phyloP scores from a whole-genome alignment of 2,888 invertebrate genomes.

The Ennomos erosarius region DNA sequence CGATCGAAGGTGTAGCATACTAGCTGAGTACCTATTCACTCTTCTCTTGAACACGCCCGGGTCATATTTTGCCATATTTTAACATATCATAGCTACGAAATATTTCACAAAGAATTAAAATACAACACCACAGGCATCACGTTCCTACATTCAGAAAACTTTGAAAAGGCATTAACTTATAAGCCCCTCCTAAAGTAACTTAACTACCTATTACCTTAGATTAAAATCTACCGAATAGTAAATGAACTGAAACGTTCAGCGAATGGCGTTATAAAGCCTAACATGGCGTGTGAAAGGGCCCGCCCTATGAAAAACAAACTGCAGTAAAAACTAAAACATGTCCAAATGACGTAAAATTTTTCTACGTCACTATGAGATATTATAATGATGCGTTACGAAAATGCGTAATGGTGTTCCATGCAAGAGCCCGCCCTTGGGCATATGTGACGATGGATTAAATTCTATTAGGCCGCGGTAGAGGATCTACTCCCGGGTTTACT shows the following conservation, averaged over 20 bases:
- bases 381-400: slow-evolving; percentile 83
- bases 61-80: too few species aligned
- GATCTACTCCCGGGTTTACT: slow-evolving; percentile 21
- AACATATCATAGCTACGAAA: too few species aligned
- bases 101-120: too few species aligned
- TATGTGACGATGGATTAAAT: slow-evolving; percentile 73
- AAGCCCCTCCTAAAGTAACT: slow-evolving; percentile 24
- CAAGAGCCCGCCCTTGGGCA: slow-evolving; percentile 72
- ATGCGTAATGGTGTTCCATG: slow-evolving; percentile 77
- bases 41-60: too few species aligned
- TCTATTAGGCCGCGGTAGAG: slow-evolving; percentile 53
- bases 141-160: slow-evolving; percentile 8
- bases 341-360: slow-evolving; percentile 83
- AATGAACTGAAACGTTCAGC: slow-evolving; percentile 63
- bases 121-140: too few species aligned
- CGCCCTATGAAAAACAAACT: slow-evolving; percentile 83
- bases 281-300: slow-evolving; percentile 65
- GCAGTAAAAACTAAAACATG: slow-evolving; percentile 57
- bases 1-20: too few species aligned
- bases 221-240: slow-evolving; percentile 58
- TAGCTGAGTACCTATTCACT: too few species aligned
- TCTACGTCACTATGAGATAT: slow-evolving; percentile 84
- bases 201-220: slow-evolving; percentile 49
- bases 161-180: slow-evolving; percentile 6
- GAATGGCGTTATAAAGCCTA: slow-evolving; percentile 58